These are phyloP conservation scores for Platycercus adscitus DNA, from an alignment of 2,113 vertebrate species.

Conservation along the genomic window DNA sequence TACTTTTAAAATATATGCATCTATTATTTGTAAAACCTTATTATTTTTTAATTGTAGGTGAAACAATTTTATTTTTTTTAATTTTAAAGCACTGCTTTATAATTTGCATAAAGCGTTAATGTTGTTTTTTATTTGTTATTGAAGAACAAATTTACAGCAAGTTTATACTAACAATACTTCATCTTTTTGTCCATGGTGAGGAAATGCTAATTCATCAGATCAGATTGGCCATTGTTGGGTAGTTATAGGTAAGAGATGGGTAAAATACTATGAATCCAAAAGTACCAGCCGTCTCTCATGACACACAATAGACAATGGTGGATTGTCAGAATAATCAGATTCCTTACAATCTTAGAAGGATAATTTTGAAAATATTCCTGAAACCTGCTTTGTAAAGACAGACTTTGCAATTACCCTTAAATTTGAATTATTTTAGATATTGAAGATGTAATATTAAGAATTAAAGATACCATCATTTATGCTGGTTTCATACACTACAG, in stretches of 20 bases:
- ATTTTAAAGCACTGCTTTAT: neutral
- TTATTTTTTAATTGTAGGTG: neutral
- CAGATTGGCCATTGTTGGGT: neutral
- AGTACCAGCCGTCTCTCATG: neutral
- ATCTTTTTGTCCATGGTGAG: neutral
- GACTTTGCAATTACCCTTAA: neutral
- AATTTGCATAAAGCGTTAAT: neutral
- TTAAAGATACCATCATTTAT: neutral
- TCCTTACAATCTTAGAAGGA: neutral
- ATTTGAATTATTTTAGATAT: slow-evolving; percentile 22
- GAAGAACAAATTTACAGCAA: neutral
- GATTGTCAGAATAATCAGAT: neutral
- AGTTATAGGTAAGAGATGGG: neutral
- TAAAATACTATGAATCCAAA: neutral
- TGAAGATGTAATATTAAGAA: neutral
- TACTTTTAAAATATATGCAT: neutral
- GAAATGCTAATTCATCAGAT: neutral
- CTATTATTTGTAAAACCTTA: neutral
- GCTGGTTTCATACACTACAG: neutral
- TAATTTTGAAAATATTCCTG: neutral
- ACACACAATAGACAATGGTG: neutral
- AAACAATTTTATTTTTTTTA: neutral
- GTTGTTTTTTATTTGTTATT: neutral
- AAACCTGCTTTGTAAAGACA: neutral
- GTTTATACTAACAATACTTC: neutral